A percentile compares a stretch with the other conserved stretches of the same genome.
phyloP scores from a whole-genome alignment of 53 echinoderm and acorn worm species.

The Echinarachnius parma region DNA sequence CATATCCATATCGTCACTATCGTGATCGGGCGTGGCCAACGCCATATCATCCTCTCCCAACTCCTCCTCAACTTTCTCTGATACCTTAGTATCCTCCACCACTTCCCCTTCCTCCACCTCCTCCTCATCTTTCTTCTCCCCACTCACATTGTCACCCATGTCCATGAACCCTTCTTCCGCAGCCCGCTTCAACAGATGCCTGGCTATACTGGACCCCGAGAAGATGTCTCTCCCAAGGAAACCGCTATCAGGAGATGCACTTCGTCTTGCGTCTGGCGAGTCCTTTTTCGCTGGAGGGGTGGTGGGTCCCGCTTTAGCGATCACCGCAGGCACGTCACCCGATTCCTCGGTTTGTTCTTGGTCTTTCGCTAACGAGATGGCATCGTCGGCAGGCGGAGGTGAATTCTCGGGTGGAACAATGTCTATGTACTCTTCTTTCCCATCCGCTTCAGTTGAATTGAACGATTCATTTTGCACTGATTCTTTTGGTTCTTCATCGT shows the following conservation, averaged over 20 bases:
- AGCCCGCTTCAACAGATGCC: constrained; percentile 49
- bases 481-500: constrained; percentile 7
- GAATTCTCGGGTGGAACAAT: constrained; percentile 20
- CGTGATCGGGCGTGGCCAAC: constrained; percentile 40
- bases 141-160: constrained; percentile 39
- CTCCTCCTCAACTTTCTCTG: constrained; percentile 36
- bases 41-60: constrained; percentile 14
- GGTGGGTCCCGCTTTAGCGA: too few relatives aligned
- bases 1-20: constrained; percentile 36
- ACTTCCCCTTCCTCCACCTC: constrained; percentile 26
- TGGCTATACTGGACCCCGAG: constrained; percentile 50
- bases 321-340: too few relatives aligned
- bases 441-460: constrained; percentile 23
- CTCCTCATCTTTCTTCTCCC: constrained; percentile 13
- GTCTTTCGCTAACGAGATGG: background rate
- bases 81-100: constrained; percentile 3
- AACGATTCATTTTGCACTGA: constrained; percentile 13
- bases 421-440: constrained; percentile 25
- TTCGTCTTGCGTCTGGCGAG: background rate
- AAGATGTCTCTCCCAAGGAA: constrained; percentile 15
- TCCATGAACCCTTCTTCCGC: constrained; percentile 52
- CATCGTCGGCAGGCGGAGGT: constrained; percentile 8
- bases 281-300: too few relatives aligned
- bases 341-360: background rate
- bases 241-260: constrained; percentile 22